Evolutionary conservation across 2,113 vertebrate species (phyloP), one percentile per base, ranked within the genome.

Genomic region (Ramphastos sulfuratus): DNA sequence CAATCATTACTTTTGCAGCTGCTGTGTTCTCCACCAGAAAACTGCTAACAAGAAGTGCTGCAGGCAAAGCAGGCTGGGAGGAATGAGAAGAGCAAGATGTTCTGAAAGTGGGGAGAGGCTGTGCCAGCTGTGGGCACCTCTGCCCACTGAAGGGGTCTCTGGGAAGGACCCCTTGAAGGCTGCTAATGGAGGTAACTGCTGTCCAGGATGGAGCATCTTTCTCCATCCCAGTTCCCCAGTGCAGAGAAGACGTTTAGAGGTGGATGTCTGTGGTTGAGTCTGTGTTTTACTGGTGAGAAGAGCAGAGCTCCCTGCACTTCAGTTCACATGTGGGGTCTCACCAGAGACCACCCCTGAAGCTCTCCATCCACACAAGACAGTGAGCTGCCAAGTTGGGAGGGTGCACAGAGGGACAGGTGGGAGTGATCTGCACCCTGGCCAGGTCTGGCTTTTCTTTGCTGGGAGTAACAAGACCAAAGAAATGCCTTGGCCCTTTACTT

Each of bases 1-100:
- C 87, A 65, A 64, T 72, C 10, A 31, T n/a, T 15, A 31, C 35
- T 76, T 89, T 65, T 69, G 64, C 71, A 93, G 79, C 64, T 73
- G 25, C 16, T 4, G 1, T 24, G n/a, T 73, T 59, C 90, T 92
- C 64, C n/a, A 80, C 20, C 35, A 61, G 73, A 61, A 77, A 76
- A 66, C 21, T 93, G 78, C 50, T 92, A 76, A 77, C 33, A 82
- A 73, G 55, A 17, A 82, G 2, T 0, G 0, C 15, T 66, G 61
- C 15, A 27, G 63, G 54, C 46, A 79, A 70, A 31, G 0, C 3
- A 80, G 55, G 28, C 42, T 82, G 54, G 59, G 39, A 44, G 75
- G 67, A 67, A 56, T 4, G 27, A 72, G 61, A 42, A 12, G 24
- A 71, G 54, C 0, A 14, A 37, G 44, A 33, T 76, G 25, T 61